These are phyloP conservation scores for Herpailurus yagouaroundi DNA, from an alignment of 2,113 vertebrate genomes.

Conservation along the genomic window DNA sequence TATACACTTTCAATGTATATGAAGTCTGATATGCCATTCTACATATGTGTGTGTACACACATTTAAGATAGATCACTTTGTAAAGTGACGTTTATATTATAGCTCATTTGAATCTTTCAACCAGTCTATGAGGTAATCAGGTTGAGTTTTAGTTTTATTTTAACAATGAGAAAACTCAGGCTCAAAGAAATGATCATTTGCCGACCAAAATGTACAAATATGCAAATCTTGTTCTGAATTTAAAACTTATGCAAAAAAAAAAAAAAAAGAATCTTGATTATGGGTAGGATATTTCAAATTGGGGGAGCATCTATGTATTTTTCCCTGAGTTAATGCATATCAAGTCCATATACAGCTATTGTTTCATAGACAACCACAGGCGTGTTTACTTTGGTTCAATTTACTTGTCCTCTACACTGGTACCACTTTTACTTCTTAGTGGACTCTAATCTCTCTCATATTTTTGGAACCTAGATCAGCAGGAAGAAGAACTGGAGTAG, in stretches of 20 bases:
- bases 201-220: background rate
- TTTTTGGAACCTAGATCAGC: background rate
- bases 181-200: constrained; percentile 17
- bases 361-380: background rate
- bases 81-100: background rate
- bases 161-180: background rate
- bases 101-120: background rate
- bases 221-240: background rate
- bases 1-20: background rate
- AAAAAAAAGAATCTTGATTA: constrained; percentile 33
- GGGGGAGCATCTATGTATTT: background rate
- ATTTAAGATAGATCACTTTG: background rate
- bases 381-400: background rate
- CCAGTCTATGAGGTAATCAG: background rate
- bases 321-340: background rate
- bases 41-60: background rate
- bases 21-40: background rate
- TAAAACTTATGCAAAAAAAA: background rate
- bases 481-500: constrained; percentile 37
- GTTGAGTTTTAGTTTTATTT: constrained; percentile 22
- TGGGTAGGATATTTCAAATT: background rate
- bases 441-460: background rate
- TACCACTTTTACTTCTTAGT: background rate
- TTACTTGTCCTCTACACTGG: background rate
- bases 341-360: background rate